Evolutionary conservation across 2,113 vertebrate genomes (phyloP).

Genomic region (Apodemus speciosus): DNA sequence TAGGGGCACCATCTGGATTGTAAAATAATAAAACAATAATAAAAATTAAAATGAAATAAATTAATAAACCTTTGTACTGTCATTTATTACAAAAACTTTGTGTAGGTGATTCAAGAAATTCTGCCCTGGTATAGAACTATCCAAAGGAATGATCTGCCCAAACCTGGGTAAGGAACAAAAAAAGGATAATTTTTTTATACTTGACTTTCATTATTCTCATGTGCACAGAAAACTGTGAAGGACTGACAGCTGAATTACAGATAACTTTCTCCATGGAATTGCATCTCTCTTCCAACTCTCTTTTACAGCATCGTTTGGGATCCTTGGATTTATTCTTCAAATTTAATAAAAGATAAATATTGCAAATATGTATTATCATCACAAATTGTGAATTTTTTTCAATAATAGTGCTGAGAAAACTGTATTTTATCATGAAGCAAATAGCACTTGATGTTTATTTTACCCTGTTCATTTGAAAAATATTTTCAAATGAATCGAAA

Average conservation of each 20-base stretch:
- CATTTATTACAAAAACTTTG: neutral
- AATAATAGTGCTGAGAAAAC: neutral
- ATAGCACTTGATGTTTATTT: neutral
- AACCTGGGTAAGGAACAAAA: neutral
- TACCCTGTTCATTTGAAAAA: neutral
- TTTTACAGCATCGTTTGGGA: slow-evolving; percentile 36
- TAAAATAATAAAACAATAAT: too few species aligned
- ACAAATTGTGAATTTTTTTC: neutral
- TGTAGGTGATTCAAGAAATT: neutral
- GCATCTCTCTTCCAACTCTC: neutral
- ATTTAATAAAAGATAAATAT: neutral
- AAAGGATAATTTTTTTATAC: neutral
- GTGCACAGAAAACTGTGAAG: neutral
- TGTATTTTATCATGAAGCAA: neutral
- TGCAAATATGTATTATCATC: neutral
- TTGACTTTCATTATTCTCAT: neutral
- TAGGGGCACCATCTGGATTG: too few species aligned
- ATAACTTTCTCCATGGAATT: neutral
- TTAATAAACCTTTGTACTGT: neutral
- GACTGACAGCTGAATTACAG: neutral
- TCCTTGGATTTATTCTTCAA: slow-evolving; percentile 24
- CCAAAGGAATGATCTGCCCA: neutral
- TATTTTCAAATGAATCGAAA: neutral
- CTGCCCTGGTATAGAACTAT: neutral
- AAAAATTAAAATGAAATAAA: too few species aligned